Conservation (phyloP, 2,888 invertebrate species). For the Eupithecia abbreviata region DNA sequence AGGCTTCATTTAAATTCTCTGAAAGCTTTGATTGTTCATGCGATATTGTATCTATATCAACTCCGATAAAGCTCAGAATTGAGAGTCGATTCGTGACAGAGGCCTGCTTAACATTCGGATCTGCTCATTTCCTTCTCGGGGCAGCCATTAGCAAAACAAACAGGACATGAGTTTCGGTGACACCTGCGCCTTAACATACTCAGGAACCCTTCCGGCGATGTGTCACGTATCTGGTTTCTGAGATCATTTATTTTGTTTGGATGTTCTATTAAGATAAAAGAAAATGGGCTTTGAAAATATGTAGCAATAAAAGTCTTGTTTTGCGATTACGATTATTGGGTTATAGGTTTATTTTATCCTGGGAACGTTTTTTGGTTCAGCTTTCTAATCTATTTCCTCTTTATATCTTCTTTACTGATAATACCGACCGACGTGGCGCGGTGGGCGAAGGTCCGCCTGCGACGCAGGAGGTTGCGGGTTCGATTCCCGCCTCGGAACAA, state of each 20-base stretch:
- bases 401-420: background rate
- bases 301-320: conserved; percentile 4
- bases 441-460: no score
- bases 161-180: conserved; percentile 67
- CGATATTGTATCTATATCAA: conserved; percentile 10
- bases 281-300: conserved; percentile 17
- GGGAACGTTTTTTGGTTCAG: background rate
- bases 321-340: conserved; percentile 4
- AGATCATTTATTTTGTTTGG: conserved; percentile 41
- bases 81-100: background rate
- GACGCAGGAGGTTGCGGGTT: no score
- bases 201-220: conserved; percentile 47
- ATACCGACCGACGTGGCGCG: no score
- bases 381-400: background rate
- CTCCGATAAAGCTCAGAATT: conserved; percentile 9
- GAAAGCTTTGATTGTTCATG: conserved; percentile 11
- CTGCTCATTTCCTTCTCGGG: conserved; percentile 64
- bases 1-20: conserved; percentile 14
- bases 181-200: conserved; percentile 64
- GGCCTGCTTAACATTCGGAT: conserved; percentile 46
- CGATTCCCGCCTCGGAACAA: no score
- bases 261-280: conserved; percentile 20
- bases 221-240: conserved; percentile 49
- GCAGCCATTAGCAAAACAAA: conserved; percentile 74
- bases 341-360: conserved; percentile 7